These are phyloP conservation scores for Drosophila setosimentum DNA, from an alignment of 2,888 invertebrate species.

Conservation along the genomic window DNA sequence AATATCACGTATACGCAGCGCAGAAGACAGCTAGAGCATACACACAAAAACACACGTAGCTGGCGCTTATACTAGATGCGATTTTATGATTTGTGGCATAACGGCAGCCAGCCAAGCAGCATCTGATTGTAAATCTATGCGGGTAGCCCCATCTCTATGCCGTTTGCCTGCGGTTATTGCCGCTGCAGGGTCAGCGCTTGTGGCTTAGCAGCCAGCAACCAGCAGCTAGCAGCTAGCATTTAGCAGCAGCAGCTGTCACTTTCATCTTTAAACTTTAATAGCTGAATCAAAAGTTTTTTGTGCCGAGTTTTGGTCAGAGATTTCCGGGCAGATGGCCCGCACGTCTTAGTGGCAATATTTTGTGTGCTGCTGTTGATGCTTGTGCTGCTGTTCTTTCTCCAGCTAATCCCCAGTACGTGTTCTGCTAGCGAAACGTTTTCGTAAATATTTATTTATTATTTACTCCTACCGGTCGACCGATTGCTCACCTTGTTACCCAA, in stretches of 20 bases:
- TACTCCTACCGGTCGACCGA: slow-evolving; percentile 57
- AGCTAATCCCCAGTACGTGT: slow-evolving; percentile 77
- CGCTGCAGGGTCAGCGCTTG: slow-evolving; percentile 41
- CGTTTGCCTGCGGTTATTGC: slow-evolving; percentile 51
- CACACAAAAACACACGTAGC: slow-evolving; percentile 31
- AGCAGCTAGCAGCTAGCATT: not conserved
- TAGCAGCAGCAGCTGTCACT: slow-evolving; percentile 64
- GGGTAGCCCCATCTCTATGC: slow-evolving; percentile 38
- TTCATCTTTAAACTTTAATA: slow-evolving; percentile 77
- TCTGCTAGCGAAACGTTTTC: slow-evolving; percentile 71
- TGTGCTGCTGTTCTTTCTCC: slow-evolving; percentile 23
- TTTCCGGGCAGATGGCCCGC: slow-evolving; percentile 45
- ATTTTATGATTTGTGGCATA: slow-evolving; percentile 77
- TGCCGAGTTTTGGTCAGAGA: slow-evolving; percentile 62
- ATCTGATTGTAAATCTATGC: slow-evolving; percentile 77
- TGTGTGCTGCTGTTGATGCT: slow-evolving; percentile 24
- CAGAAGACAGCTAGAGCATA: slow-evolving; percentile 15
- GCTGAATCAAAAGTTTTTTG: slow-evolving; percentile 55
- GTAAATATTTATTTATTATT: slow-evolving; percentile 79
- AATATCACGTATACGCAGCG: slow-evolving; percentile 74
- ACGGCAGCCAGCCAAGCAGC: slow-evolving; percentile 50
- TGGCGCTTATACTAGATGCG: slow-evolving; percentile 56
- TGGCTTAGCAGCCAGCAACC: slow-evolving; percentile 27
- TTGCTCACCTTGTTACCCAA: slow-evolving; percentile 62
- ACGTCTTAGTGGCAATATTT: slow-evolving; percentile 57